Conservation (phyloP, 2,113 vertebrate species). For the Saccopteryx leptura region DNA sequence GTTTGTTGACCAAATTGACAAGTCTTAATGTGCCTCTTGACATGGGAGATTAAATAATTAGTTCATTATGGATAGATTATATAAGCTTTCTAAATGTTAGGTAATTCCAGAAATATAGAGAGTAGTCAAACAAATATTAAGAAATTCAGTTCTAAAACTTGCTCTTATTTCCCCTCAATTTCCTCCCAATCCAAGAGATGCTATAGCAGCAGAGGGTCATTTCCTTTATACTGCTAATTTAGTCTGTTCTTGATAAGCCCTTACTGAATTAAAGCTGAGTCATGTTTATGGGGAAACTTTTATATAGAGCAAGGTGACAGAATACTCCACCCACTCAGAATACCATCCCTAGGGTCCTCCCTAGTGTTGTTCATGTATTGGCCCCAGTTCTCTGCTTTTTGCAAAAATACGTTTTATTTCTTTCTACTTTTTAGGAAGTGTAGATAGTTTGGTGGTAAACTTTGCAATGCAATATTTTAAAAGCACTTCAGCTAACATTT, state of each 20-base stretch:
- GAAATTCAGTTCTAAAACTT: conserved; percentile 5
- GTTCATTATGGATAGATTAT: neutral
- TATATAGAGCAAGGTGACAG: neutral
- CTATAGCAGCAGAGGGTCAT: neutral
- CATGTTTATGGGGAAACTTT: conserved; percentile 1
- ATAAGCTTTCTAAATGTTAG: conserved; percentile 2
- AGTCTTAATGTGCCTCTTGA: neutral
- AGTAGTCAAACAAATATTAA: neutral
- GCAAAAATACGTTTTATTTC: neutral
- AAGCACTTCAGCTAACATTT: conserved; percentile 39
- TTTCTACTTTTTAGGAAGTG: neutral
- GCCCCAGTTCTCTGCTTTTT: neutral
- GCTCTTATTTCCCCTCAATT: neutral
- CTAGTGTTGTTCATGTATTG: neutral
- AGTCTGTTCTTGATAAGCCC: neutral
- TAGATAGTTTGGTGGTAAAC: conserved; percentile 1
- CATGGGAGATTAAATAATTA: neutral
- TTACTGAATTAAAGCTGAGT: neutral
- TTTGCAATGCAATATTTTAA: conserved; percentile 18
- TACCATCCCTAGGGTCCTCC: neutral
- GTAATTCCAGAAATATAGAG: neutral
- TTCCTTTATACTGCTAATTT: neutral
- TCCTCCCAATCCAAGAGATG: neutral
- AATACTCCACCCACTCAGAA: neutral
- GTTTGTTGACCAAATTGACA: neutral